Percentiles rank a stretch among this genome's conserved stretches.
phyloP scores from a whole-genome alignment of 2,888 invertebrate species.

The Hyppa rectilinea region DNA sequence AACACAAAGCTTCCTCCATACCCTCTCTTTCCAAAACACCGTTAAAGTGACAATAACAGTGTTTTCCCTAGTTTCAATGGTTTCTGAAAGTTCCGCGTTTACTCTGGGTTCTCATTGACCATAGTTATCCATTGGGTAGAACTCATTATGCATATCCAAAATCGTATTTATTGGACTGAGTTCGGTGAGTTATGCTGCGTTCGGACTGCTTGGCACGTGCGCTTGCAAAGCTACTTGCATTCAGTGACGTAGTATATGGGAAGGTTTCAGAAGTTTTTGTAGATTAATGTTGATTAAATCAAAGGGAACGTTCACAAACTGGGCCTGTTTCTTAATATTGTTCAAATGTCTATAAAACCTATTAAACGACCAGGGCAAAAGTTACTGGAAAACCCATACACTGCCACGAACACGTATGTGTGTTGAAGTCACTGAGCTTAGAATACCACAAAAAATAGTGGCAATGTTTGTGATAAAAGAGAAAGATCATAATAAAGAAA shows the following conservation, averaged over 20 bases:
- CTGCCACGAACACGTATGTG: too few species aligned
- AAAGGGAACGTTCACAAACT: too few species aligned
- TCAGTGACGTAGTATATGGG: slow-evolving; percentile 54
- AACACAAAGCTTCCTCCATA: slow-evolving; percentile 36
- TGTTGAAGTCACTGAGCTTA: too few species aligned
- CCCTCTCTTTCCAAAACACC: slow-evolving; percentile 41
- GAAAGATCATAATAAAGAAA: too few species aligned
- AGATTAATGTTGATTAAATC: too few species aligned
- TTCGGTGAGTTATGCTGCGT: slow-evolving; percentile 60
- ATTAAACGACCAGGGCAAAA: too few species aligned
- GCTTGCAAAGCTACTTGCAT: slow-evolving; percentile 52
- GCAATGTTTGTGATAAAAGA: too few species aligned
- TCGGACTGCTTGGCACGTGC: slow-evolving; percentile 63
- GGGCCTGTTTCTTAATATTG: too few species aligned
- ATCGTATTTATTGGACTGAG: slow-evolving; percentile 67
- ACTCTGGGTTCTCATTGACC: slow-evolving; percentile 65
- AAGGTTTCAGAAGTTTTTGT: slow-evolving; percentile 35
- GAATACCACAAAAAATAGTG: too few species aligned
- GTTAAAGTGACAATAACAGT: slow-evolving; percentile 49
- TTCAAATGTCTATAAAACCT: too few species aligned
- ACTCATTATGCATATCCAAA: slow-evolving; percentile 70
- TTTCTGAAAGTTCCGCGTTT: slow-evolving; percentile 63
- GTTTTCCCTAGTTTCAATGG: slow-evolving; percentile 37
- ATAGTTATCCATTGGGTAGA: slow-evolving; percentile 59
- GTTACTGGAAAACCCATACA: too few species aligned